These are phyloP conservation scores for Drosophila ambigua DNA, from an alignment of 1,140 invertebrate genomes.

Conservation along the genomic window DNA sequence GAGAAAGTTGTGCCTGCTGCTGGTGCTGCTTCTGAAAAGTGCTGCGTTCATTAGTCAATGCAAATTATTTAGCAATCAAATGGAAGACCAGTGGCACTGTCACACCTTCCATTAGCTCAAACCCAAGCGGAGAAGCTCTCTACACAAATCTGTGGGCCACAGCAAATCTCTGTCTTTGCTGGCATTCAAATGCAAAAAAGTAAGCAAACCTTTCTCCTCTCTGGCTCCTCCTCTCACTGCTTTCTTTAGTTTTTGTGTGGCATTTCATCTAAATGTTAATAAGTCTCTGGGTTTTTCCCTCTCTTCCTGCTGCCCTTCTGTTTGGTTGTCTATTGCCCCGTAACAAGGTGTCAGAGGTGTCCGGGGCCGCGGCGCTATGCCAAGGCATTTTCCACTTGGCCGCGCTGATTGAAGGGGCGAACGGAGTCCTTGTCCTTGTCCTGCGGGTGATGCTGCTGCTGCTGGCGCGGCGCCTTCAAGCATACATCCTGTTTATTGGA, in stretches of 20 bases:
- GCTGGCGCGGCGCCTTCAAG: conserved; percentile 53
- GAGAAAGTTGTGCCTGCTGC: conserved; percentile 31
- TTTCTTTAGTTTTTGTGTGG: conserved; percentile 24
- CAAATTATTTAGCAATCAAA: conserved; percentile 70
- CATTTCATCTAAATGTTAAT: conserved; percentile 82
- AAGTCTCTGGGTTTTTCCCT: conserved; percentile 45
- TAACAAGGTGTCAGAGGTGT: conserved; percentile 72
- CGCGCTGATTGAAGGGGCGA: conserved; percentile 66
- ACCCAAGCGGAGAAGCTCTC: background rate
- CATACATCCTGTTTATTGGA: conserved; percentile 76
- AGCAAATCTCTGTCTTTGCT: conserved; percentile 11
- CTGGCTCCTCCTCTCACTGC: conserved; percentile 7
- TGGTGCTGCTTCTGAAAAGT: conserved; percentile 8
- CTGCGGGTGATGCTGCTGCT: background rate
- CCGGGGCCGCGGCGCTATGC: conserved; percentile 34
- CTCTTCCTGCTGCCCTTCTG: conserved; percentile 18
- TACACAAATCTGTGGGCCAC: background rate
- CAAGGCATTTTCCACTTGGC: conserved; percentile 77
- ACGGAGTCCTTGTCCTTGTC: background rate
- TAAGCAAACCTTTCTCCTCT: conserved; percentile 9
- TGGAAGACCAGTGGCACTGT: conserved; percentile 18
- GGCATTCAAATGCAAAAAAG: conserved; percentile 67
- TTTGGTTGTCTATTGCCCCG: conserved; percentile 19
- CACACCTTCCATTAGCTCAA: conserved; percentile 33
- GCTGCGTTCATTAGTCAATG: conserved; percentile 67